A percentile compares a stretch with the other conserved stretches of the same genome.
phyloP scores from a whole-genome alignment of 2,113 vertebrate genomes.

The Scomber japonicus region DNA sequence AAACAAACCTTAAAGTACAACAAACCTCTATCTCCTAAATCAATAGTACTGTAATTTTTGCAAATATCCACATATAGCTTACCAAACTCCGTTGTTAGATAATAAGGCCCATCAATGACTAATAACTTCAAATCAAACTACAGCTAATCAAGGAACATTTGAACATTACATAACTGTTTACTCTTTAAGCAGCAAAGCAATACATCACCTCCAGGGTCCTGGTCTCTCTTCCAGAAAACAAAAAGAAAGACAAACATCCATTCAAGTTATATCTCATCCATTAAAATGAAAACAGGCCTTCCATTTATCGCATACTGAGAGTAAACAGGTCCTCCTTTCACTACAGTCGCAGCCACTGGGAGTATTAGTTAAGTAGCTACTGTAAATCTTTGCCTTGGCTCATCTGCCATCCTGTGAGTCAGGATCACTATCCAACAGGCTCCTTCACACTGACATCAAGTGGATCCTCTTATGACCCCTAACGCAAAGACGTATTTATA shows the following conservation, averaged over 20 bases:
- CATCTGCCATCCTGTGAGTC: conserved; percentile 6
- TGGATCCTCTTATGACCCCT: conserved; percentile 63
- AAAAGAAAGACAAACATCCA: not conserved
- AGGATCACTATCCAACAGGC: conserved; percentile 34
- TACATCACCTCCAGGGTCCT: not conserved
- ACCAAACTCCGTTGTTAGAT: not conserved
- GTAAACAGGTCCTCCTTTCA: conserved; percentile 4
- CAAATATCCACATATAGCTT: no score
- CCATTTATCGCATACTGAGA: not conserved
- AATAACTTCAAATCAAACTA: not conserved
- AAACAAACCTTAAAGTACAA: not conserved
- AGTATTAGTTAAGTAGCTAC: conserved; percentile 8
- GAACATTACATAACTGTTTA: conserved; percentile 1
- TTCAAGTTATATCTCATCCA: conserved; percentile 2
- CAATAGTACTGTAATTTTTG: no score
- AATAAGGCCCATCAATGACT: not conserved
- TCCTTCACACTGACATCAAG: conserved; percentile 42
- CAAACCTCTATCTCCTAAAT: not conserved
- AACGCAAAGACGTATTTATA: conserved; percentile 67
- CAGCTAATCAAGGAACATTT: not conserved
- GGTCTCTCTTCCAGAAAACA: conserved; percentile 2
- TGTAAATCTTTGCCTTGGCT: conserved; percentile 18
- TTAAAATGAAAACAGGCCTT: not conserved
- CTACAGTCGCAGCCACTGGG: not conserved
- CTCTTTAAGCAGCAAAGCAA: not conserved